These are phyloP conservation scores for Heliconius hewitsoni DNA, from an alignment of 1,140 invertebrate genomes.

Conservation along the genomic window DNA sequence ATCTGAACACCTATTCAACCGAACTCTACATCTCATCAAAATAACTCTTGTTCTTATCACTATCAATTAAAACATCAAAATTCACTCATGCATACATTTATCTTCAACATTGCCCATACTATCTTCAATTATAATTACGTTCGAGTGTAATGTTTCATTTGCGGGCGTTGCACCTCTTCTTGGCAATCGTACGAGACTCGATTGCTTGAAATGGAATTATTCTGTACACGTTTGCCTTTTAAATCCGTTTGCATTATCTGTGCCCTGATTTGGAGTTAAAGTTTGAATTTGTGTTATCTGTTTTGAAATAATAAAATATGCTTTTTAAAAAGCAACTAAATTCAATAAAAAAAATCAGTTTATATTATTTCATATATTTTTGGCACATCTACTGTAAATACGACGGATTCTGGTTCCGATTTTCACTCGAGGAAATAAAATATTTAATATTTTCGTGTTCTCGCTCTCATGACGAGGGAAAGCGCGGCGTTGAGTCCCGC, in stretches of 20 bases:
- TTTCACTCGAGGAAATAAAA: too few species aligned
- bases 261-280: conserved; percentile 32
- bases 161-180: conserved; percentile 33
- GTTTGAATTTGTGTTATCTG: conserved; percentile 10
- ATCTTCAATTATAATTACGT: conserved; percentile 29
- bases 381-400: too few species aligned
- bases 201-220: conserved; percentile 35
- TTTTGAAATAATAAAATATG: neutral
- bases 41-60: neutral
- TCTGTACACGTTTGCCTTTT: conserved; percentile 27
- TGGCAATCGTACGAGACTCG: conserved; percentile 27
- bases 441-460: too few species aligned
- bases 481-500: too few species aligned
- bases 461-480: too few species aligned
- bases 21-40: neutral
- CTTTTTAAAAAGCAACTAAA: too few species aligned
- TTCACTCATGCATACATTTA: conserved; percentile 4
- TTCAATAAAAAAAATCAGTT: too few species aligned
- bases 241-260: conserved; percentile 41
- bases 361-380: too few species aligned
- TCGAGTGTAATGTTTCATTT: conserved; percentile 29
- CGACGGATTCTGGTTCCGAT: too few species aligned
- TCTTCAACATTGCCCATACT: neutral
- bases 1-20: neutral
- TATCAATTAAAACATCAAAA: conserved; percentile 7